Conservation (phyloP, 2,888 invertebrate genomes). For the Pandemis corylana region DNA sequence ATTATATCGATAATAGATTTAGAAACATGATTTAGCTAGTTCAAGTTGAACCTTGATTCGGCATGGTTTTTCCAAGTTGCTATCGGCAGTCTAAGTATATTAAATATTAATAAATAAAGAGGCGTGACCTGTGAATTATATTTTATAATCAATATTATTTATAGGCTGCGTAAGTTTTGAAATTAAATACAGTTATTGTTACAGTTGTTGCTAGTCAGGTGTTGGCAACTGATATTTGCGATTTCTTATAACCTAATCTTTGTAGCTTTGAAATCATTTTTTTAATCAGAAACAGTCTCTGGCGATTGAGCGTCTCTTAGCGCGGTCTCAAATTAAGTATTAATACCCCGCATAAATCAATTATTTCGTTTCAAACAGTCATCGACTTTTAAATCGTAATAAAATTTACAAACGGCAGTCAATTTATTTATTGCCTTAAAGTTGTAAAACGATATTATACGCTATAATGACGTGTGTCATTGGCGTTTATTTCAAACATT, state of each 20-base stretch:
- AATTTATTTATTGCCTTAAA: slow-evolving; percentile 83
- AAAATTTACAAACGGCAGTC: slow-evolving; percentile 83
- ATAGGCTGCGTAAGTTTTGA: not conserved
- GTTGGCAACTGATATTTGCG: not conserved
- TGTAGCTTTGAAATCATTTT: not conserved
- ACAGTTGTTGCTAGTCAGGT: not conserved
- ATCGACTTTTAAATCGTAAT: slow-evolving; percentile 84
- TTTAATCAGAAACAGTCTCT: not conserved
- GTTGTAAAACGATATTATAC: slow-evolving; percentile 84
- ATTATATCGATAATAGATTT: not conserved
- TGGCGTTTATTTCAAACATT: slow-evolving; percentile 80
- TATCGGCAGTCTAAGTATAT: not conserved
- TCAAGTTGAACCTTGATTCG: slow-evolving; percentile 1
- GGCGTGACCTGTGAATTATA: not conserved
- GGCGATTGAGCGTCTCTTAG: slow-evolving; percentile 39
- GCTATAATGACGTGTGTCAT: slow-evolving; percentile 82
- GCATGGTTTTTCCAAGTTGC: not conserved
- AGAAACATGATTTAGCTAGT: not conserved
- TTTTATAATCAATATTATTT: slow-evolving; percentile 4
- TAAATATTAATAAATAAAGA: slow-evolving; percentile 2
- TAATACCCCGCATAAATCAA: slow-evolving; percentile 81
- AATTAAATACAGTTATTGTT: not conserved
- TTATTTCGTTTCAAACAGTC: slow-evolving; percentile 80
- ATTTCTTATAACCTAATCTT: not conserved
- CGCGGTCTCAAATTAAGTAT: slow-evolving; percentile 73